Evolutionary conservation across 2,113 vertebrate species (phyloP).

Genomic region (Rattus norvegicus): DNA sequence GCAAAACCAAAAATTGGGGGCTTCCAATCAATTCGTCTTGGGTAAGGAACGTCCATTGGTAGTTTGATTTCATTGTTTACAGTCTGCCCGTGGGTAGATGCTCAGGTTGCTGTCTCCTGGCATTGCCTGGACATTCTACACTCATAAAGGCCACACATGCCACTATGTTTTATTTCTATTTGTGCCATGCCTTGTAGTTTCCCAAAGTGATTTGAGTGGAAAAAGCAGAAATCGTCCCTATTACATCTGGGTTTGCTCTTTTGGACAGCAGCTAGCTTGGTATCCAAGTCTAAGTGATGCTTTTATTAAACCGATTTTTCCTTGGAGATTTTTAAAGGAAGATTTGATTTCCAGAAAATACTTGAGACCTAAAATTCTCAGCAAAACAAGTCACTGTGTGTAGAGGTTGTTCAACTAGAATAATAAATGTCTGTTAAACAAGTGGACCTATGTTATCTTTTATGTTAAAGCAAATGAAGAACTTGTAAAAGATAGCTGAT

Average conservation of each 20-base stretch:
- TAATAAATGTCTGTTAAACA: conserved; percentile 73
- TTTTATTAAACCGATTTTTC: neutral
- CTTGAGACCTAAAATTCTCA: neutral
- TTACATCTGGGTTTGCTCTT: neutral
- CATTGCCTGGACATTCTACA: neutral
- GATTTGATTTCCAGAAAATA: conserved; percentile 2
- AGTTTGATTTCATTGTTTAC: neutral
- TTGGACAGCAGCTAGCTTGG: neutral
- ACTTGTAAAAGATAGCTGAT: neutral
- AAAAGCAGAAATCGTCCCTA: conserved; percentile 12
- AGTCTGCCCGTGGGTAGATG: neutral
- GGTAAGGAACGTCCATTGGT: too few relatives aligned
- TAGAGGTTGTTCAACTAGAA: conserved; percentile 65
- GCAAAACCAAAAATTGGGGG: too few relatives aligned
- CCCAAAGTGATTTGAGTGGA: neutral
- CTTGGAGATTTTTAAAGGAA: neutral
- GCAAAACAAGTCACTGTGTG: conserved; percentile 44
- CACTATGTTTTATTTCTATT: neutral
- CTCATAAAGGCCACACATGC: neutral
- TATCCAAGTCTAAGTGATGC: neutral
- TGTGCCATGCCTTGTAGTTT: neutral
- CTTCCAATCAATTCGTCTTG: neutral
- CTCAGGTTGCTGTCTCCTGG: neutral
- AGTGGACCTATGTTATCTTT: conserved; percentile 56
- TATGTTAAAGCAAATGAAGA: conserved; percentile 11